Base-by-base conservation (phyloP, 2,113 vertebrate genomes). In the Antennarius striatus region DNA sequence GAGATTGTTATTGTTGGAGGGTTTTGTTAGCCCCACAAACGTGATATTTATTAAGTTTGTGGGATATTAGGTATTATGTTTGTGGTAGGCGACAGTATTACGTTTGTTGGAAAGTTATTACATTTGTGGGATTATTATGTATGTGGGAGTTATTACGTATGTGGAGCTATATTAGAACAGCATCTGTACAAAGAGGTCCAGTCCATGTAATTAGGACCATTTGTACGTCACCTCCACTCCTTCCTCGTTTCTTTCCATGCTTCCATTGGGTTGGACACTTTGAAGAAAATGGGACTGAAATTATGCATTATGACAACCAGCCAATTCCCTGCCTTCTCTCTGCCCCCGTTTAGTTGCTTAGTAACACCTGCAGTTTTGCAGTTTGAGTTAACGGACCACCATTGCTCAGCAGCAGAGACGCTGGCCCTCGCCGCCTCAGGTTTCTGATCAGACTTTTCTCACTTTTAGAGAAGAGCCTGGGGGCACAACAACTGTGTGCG, bases 341-440 rank as follows among this genome's bases (percentile, higher is more conserved):
- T 80, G 85, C 82, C 87, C 89, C 76, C 81, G 67, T 91, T 88
- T 88, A 87, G 91, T 93, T 93, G 92, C 92, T 91, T 91, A 89
- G 92, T 92, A 94, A 93, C 93, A 92, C 90, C 91, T 93, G 86
- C 86, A 81, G 78, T 79, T 88, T 85, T 93, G 86, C 86, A 81
- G 78, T 79, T 88, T 85, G 79, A 86, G 88, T 66, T 86, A 86
- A 77, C 69, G 46, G 89, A 71, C 84, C 74, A 80, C 79, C 78
- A 80, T 75, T 72, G 77, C 79, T 81, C 80, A 82, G 85, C 79
- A 75, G 74, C 78, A 73, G 71, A 86, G 77, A 84, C 50, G 40
- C 64, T 76, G 71, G 60, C 85, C 84, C 68, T 85, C 52, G 56
- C 80, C 49, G 55, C 76, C 72, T 79, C 64, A 76, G 73, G 71